A percentile compares a stretch with the other conserved stretches of the same genome.
Conservation (phyloP, 2,797 vertebrate genomes). For the Artibeus jamaicensis region DNA sequence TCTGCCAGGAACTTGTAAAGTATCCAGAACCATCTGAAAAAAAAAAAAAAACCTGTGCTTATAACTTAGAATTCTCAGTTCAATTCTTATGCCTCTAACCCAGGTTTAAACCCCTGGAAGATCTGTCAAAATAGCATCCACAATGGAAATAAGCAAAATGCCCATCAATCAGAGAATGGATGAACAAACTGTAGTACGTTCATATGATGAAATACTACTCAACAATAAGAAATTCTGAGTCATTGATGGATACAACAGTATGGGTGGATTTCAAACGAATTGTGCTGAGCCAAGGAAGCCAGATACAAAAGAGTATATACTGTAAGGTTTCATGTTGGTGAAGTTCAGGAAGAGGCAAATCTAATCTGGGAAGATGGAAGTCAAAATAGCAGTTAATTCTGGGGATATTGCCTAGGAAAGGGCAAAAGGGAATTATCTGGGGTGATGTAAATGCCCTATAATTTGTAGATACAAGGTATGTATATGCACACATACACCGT, state of each 20-base stretch:
- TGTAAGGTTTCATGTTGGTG: not conserved
- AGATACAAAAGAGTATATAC: not conserved
- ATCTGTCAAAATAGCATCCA: not conserved
- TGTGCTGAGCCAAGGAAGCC: not conserved
- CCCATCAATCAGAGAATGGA: not conserved
- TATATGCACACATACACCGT: not conserved
- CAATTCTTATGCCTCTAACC: not conserved
- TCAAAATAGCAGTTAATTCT: not conserved
- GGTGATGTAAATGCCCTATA: not conserved
- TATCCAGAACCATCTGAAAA: slow-evolving; percentile 15
- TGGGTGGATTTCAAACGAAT: not conserved
- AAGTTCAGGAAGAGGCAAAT: not conserved
- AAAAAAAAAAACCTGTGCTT: not conserved
- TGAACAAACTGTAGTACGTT: not conserved
- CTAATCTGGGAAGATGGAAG: not conserved
- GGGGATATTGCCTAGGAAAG: not conserved
- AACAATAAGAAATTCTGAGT: not conserved
- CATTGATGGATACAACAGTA: not conserved
- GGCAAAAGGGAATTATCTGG: not conserved
- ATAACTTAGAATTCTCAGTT: slow-evolving; percentile 43
- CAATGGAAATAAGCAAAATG: not conserved
- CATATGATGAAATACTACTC: not conserved
- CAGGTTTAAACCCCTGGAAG: not conserved
- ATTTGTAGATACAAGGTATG: not conserved
- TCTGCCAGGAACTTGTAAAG: slow-evolving; percentile 48